A percentile compares a stretch with the other conserved stretches of the same genome.
Conservation (phyloP, 2,797 vertebrate genomes). For the Urophycis tenuis region DNA sequence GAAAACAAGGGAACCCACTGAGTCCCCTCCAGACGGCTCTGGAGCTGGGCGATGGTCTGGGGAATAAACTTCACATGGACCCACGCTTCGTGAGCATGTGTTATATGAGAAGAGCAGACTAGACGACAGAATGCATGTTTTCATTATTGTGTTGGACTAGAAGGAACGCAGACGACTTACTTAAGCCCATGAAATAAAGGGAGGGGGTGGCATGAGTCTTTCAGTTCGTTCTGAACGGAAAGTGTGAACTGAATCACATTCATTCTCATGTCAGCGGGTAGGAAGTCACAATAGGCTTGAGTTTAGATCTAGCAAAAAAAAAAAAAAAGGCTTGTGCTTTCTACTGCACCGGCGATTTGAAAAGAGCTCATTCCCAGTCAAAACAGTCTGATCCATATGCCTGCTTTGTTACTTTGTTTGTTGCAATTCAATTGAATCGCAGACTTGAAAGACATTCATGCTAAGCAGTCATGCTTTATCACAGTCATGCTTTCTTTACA, state of each 20-base stretch:
- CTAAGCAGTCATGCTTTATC: no score
- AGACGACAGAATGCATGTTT: not conserved
- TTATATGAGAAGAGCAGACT: not conserved
- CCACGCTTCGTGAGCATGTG: not conserved
- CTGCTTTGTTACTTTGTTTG: not conserved
- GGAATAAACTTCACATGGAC: not conserved
- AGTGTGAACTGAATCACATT: conserved; percentile 17
- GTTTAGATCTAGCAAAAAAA: conserved; percentile 10
- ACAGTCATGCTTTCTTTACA: no score
- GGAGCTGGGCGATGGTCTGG: not conserved
- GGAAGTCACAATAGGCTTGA: not conserved
- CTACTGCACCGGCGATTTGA: conserved; percentile 29
- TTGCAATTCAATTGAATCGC: not conserved
- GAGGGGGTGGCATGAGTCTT: not conserved
- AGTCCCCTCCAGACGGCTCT: not conserved
- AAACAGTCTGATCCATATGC: not conserved
- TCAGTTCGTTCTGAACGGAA: not conserved
- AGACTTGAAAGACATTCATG: conserved; percentile 11
- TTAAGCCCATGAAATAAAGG: no score
- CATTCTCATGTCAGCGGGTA: not conserved
- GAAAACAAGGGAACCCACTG: no score
- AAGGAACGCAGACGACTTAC: not conserved
- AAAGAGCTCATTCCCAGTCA: not conserved
- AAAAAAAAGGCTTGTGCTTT: conserved; percentile 4
- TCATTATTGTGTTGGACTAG: not conserved